Evolutionary conservation across 2,797 vertebrate genomes (phyloP).

Genomic region (Cyclopterus lumpus): DNA sequence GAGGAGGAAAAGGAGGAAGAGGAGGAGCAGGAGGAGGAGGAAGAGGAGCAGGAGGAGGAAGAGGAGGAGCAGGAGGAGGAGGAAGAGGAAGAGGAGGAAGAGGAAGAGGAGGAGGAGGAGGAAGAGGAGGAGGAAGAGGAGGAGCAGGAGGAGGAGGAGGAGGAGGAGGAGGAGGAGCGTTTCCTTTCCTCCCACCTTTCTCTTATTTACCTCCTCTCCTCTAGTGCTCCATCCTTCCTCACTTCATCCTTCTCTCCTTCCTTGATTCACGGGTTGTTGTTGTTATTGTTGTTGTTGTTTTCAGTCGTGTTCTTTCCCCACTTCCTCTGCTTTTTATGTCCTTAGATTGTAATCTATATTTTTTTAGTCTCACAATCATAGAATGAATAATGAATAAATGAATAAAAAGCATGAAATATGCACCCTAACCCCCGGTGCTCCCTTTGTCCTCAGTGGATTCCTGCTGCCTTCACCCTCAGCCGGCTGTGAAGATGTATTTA

Average conservation of each 20-base stretch:
- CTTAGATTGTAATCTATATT: background rate
- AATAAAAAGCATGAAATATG: background rate
- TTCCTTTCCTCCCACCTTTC: slow-evolving; percentile 35
- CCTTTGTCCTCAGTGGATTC: background rate
- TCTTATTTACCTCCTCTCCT: slow-evolving; percentile 13
- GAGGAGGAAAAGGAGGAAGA: too few relatives aligned
- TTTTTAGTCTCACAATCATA: background rate
- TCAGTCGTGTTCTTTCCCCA: background rate
- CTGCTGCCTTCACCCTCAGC: slow-evolving; percentile 10
- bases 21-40: too few relatives aligned
- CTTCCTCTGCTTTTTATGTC: background rate
- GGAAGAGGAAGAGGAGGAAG: too few relatives aligned
- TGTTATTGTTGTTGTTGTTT: background rate
- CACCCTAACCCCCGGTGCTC: background rate
- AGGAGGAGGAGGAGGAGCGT: too few relatives aligned
- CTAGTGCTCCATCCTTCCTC: slow-evolving; percentile 19
- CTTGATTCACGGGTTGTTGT: background rate
- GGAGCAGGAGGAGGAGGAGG: too few relatives aligned
- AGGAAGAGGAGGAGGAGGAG: too few relatives aligned
- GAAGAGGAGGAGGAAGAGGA: too few relatives aligned
- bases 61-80: too few relatives aligned
- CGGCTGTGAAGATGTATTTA: background rate
- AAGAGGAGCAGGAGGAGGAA: too few relatives aligned
- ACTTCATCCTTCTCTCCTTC: background rate
- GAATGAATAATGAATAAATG: background rate